phyloP scores from a whole-genome alignment of 2,888 invertebrate species.

The Dryomyza anilis region DNA sequence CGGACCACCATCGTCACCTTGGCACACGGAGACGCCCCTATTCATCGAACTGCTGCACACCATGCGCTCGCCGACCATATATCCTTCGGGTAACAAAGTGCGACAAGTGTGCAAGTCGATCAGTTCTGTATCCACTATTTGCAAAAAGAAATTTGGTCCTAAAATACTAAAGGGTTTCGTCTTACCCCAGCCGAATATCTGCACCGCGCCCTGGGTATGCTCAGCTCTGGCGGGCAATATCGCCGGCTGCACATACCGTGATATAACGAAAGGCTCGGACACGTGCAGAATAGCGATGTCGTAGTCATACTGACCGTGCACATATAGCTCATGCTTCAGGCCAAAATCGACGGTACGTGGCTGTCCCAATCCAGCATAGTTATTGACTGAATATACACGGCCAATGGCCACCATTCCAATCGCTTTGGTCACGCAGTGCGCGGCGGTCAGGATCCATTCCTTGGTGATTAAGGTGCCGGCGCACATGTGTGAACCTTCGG shows the following conservation, averaged over 20 bases:
- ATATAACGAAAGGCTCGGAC: constrained; percentile 34
- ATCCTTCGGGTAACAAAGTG: background rate
- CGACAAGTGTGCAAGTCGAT: background rate
- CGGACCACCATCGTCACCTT: constrained; percentile 37
- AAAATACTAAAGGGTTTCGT: background rate
- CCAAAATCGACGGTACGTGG: constrained; percentile 31
- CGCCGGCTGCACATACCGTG: constrained; percentile 31
- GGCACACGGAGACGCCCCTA: constrained; percentile 37
- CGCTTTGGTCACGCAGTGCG: constrained; percentile 33
- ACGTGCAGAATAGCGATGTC: constrained; percentile 62
- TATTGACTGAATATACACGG: constrained; percentile 46
- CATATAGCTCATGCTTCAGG: constrained; percentile 42
- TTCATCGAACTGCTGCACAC: constrained; percentile 40
- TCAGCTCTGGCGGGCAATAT: background rate
- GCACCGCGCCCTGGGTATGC: background rate
- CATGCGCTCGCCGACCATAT: background rate
- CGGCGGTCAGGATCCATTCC: constrained; percentile 49
- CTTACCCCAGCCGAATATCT: constrained; percentile 39
- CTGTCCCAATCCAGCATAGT: constrained; percentile 27
- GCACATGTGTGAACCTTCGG: constrained; percentile 41
- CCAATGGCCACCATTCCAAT: constrained; percentile 43
- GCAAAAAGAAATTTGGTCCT: background rate
- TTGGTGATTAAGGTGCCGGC: constrained; percentile 54
- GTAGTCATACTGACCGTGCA: constrained; percentile 54
- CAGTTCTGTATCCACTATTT: constrained; percentile 6